Base-by-base conservation (phyloP, 2,888 invertebrate genomes). In the Ligdia adustata region DNA sequence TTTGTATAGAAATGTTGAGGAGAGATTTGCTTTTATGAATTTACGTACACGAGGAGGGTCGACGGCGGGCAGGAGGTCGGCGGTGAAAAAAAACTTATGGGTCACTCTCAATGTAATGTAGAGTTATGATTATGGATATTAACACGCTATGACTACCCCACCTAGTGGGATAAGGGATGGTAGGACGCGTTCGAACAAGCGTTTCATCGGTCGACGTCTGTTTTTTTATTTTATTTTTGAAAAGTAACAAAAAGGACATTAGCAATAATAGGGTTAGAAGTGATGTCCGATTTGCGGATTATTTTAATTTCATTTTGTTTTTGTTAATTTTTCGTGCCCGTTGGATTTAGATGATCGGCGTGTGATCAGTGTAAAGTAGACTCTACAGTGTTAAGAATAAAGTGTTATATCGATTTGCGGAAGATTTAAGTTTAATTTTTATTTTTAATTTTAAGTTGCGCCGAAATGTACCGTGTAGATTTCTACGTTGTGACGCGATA, bases 361-460 rank as follows among this genome's bases (percentile, higher is more conserved):
- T 55, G 46, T 51, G 52, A 55, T 59, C 56, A 56, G 59, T 60
- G 59, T 60, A 60, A 62, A 65, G 62, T 62, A 66, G 64, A 71
- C 69, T 58, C 52, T 72, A 71, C 63, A 64, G 75, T 76, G 75
- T 64, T 77, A 75, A 76, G 76, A 59, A 62, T 73, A 75, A 71
- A 79, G 76, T 77, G 77, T 75, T 69, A 66, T 72, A 69, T 72
- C 69, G 70, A 72, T 74, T 75, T 72, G 66, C 64, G 41, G 64
- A 57, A 54, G 57, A n/a, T 63, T 66, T 68, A 63, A 65, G 66
- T 70, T 66, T 50, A 60, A n/a, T 63, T 66, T 68, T 62, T 64
- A 66, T 70, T 66, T 50, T 60, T 52, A 46, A 32, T 44, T 55
- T 49, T 61, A 63, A 63, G 63, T 62, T 58, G 62, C 63, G 66